A percentile compares a stretch with the other conserved stretches of the same genome.
These are phyloP conservation scores for Rotaria socialis DNA, from an alignment of 2,888 invertebrate species.

Conservation along the genomic window DNA sequence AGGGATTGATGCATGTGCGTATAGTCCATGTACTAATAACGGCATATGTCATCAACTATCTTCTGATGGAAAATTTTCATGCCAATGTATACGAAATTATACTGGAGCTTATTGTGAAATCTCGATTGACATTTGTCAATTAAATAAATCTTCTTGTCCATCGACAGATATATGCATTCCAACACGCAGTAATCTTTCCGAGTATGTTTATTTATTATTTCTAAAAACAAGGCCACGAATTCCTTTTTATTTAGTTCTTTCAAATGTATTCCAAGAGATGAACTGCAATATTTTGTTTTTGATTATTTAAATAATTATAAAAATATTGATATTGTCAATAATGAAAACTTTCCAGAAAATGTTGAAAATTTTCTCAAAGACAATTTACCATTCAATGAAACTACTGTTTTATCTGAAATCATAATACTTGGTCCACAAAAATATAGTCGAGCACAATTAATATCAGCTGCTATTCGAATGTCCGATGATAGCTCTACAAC, in stretches of 20 bases:
- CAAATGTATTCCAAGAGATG: background rate
- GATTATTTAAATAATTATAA: background rate
- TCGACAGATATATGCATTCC: background rate
- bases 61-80: conserved; percentile 13
- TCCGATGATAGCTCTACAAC: background rate
- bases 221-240: background rate
- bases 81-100: conserved; percentile 37
- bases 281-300: conserved; percentile 9
- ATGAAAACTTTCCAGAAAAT: background rate
- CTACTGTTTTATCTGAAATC: background rate
- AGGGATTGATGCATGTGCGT: conserved; percentile 38
- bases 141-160: background rate
- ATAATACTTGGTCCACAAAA: background rate
- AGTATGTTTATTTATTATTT: background rate
- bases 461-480: background rate
- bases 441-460: conserved; percentile 13
- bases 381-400: background rate
- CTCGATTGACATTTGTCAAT: conserved; percentile 25
- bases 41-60: conserved; percentile 40
- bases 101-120: conserved; percentile 37
- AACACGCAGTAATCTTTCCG: background rate
- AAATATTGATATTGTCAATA: background rate
- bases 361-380: background rate
- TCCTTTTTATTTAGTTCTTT: background rate
- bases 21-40: conserved; percentile 37